Conservation (phyloP, 1,140 invertebrate species). For the Oryzaephilus surinamensis region DNA sequence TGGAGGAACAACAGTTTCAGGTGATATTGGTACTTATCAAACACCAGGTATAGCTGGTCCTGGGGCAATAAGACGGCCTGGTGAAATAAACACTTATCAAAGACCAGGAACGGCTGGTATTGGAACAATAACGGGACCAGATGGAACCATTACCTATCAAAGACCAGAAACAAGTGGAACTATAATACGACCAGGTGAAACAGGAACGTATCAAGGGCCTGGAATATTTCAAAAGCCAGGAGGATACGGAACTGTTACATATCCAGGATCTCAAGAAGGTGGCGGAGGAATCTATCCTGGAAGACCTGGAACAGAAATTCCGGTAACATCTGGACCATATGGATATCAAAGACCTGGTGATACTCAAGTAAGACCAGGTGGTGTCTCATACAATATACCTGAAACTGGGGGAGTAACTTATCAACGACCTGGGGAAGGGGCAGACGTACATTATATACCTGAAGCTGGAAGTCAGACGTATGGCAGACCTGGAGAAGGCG, state of each 20-base stretch:
- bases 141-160: slow-evolving; percentile 12
- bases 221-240: background rate
- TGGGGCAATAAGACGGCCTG: background rate
- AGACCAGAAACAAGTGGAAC: slow-evolving; percentile 7
- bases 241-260: background rate
- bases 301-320: background rate
- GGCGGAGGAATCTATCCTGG: too few relatives aligned
- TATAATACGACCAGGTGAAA: slow-evolving; percentile 2
- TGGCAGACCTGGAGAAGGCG: slow-evolving; percentile 9
- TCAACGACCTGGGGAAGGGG: slow-evolving; percentile 2
- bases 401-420: slow-evolving; percentile 8
- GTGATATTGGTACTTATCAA: too few relatives aligned
- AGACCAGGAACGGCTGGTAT: background rate
- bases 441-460: background rate
- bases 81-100: too few relatives aligned
- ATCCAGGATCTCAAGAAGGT: too few relatives aligned
- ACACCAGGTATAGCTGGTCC: background rate
- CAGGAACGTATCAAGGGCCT: slow-evolving; percentile 3
- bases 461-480: slow-evolving; percentile 8
- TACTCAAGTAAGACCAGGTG: background rate
- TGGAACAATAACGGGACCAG: background rate
- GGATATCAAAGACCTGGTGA: background rate
- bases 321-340: too few relatives aligned
- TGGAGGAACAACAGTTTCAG: too few relatives aligned
- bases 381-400: slow-evolving; percentile 8